phyloP scores from a whole-genome alignment of 2,888 invertebrate species.

The Tachystola acroxantha region DNA sequence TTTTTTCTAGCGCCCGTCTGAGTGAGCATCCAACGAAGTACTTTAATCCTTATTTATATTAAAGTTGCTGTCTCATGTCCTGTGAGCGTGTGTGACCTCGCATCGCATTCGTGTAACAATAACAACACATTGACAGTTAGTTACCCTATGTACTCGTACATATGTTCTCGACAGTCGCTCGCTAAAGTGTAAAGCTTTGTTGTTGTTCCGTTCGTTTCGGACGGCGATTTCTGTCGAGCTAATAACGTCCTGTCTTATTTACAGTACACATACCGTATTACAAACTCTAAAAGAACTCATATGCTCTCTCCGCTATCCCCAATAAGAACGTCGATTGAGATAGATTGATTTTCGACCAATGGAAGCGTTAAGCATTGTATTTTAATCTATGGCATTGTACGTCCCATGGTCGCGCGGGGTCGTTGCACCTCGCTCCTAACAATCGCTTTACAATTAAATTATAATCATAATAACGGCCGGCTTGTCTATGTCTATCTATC shows the following conservation, averaged over 20 bases:
- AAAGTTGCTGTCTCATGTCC: background rate
- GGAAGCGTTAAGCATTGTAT: conserved; percentile 8
- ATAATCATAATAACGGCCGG: conserved; percentile 8
- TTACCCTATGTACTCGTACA: background rate
- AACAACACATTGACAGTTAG: background rate
- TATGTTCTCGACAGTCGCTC: background rate
- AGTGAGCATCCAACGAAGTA: too few species aligned
- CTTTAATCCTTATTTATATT: background rate
- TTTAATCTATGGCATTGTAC: conserved; percentile 11
- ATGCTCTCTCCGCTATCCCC: too few species aligned
- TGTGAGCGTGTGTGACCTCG: background rate
- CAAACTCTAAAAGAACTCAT: too few species aligned
- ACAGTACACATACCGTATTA: too few species aligned
- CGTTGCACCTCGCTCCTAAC: conserved; percentile 20
- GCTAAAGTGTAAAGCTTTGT: conserved; percentile 21
- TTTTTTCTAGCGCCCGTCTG: background rate
- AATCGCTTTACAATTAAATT: conserved; percentile 23
- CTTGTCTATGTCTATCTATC: background rate
- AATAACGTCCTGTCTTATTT: conserved; percentile 8
- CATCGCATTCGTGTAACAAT: too few species aligned
- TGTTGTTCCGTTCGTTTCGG: conserved; percentile 41
- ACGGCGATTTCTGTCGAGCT: conserved; percentile 24
- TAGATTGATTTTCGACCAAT: background rate
- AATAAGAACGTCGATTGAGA: background rate
- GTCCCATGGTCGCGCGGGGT: conserved; percentile 10